These are phyloP conservation scores for Typhlomys cinereus DNA, from an alignment of 2,113 vertebrate species.

Conservation along the genomic window DNA sequence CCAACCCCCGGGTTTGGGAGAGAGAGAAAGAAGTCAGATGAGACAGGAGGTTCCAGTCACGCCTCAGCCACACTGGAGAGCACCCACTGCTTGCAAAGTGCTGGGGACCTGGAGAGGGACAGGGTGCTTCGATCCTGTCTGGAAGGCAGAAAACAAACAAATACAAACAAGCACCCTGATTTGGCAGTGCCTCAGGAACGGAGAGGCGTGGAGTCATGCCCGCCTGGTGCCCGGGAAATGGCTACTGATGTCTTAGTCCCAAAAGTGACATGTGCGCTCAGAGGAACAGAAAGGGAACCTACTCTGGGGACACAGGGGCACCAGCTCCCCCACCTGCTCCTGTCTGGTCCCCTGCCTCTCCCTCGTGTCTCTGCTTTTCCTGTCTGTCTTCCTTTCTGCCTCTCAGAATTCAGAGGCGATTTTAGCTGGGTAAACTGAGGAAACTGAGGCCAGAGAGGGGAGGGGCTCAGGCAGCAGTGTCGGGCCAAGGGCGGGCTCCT, in stretches of 20 bases:
- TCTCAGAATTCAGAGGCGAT: neutral
- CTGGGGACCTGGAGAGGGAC: neutral
- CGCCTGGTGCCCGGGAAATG: neutral
- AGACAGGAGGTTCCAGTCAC: neutral
- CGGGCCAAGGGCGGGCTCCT: too few species aligned
- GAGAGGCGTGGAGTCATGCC: neutral
- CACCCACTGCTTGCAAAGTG: neutral
- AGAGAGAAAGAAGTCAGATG: neutral
- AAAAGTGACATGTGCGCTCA: neutral
- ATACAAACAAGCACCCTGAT: neutral
- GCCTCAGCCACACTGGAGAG: neutral
- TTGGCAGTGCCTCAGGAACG: neutral
- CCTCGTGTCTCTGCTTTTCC: accelerated
- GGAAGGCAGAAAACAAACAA: neutral
- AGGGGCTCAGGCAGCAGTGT: neutral
- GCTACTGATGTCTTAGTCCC: neutral
- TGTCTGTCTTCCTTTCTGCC: neutral
- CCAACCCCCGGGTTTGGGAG: neutral
- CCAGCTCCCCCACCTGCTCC: neutral
- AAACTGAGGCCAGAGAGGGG: neutral
- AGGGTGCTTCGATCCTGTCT: accelerated
- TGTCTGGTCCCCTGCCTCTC: neutral
- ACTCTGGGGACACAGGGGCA: too few species aligned
- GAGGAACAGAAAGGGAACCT: neutral
- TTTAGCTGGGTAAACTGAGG: neutral